Evolutionary conservation across 2,113 vertebrate species (phyloP).

Genomic region (Malurus elegans): DNA sequence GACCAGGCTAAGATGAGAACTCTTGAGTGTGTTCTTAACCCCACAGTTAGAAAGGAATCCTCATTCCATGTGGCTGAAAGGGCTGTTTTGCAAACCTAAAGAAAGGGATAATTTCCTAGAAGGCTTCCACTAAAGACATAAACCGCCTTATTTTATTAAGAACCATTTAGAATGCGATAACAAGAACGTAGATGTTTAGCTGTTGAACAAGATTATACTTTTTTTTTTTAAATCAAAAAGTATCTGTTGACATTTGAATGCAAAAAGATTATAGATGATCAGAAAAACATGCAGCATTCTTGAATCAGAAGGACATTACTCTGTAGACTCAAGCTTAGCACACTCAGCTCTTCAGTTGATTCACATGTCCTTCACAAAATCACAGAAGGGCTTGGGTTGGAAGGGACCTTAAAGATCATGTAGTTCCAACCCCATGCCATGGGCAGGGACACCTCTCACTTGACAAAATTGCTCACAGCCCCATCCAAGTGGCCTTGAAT

Average conservation of each 20-base stretch:
- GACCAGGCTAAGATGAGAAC: neutral
- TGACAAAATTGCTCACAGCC: neutral
- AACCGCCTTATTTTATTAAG: neutral
- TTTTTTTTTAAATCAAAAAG: neutral
- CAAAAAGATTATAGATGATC: neutral
- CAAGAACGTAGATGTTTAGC: neutral
- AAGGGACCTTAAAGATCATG: too few species aligned
- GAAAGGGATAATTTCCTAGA: neutral
- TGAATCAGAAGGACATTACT: neutral
- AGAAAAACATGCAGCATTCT: neutral
- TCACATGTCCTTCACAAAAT: neutral
- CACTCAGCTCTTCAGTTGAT: neutral
- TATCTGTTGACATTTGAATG: neutral
- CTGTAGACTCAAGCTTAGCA: neutral
- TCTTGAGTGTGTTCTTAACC: fast-evolving
- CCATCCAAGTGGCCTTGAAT: neutral
- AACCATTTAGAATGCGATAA: neutral
- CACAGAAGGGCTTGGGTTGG: neutral
- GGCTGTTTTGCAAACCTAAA: neutral
- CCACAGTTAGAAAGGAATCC: neutral
- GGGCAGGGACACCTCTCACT: neutral
- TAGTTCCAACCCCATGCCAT: neutral
- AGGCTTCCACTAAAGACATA: neutral
- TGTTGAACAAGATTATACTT: neutral
- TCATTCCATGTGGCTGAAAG: neutral